Evolutionary conservation across 2,888 invertebrate genomes (phyloP), one percentile per base, ranked within the genome.

Genomic region (Panzeria rudis): DNA sequence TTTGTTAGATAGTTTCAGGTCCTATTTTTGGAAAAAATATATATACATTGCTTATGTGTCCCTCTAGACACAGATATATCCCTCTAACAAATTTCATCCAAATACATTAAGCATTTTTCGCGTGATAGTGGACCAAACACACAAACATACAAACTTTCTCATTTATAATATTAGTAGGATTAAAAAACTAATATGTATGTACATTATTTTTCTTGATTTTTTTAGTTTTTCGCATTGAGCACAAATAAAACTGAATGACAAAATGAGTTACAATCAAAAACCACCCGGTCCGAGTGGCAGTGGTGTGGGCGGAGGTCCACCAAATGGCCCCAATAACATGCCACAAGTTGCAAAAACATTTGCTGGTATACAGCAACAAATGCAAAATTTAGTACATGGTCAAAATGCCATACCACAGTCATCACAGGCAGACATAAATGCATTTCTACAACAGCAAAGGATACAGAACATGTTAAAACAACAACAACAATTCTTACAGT

Each of bases 351-450:
- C 89, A 9, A 89, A 90, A 77, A 87, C 89, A 5, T 86, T 90
- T 76, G 90, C 89, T 68, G 89, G 89, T 20, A 89, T 89, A 62
- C 89, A 89, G 68, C 90, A 90, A 75, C 90, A 90, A 88, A 90
- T 90, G 90, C 90, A 90, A 82, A 90, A 88, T 87, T 86, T 90
- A 61, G 89, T 89, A 15, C 89, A 89, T 86, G 89, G 89, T 0
- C 89, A 89, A 75, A 89, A 87, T 84, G 86, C 89, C 6, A 84
- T 89, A 69, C 89, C 89, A 3, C 89, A 90, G 78, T 87, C 88
- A n/a, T 84, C 89, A 6, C 89, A 89, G 38, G 88, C 88, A 41
- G 89, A 89, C 38, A 75, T 90, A 7, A 90, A 90, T 87, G 89
- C 89, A 3, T 89, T 89, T 52, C 76, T 90, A 0, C 89, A 89